Percentiles rank a stretch among this genome's conserved stretches.
These are phyloP conservation scores for Tenthredo distinguenda DNA, from an alignment of 2,888 invertebrate species.

Conservation along the genomic window DNA sequence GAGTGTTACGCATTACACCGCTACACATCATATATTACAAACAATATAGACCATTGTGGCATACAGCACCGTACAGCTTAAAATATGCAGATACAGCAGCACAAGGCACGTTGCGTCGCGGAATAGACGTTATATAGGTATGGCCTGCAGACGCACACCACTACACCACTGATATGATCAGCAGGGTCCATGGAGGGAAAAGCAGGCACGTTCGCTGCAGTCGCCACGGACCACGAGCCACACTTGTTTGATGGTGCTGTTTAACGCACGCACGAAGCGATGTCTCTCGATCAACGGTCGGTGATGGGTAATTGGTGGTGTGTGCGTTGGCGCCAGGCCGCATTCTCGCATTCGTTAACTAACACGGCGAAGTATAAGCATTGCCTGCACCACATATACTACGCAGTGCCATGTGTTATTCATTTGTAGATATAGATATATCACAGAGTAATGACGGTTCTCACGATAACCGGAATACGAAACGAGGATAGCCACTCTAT, in stretches of 20 bases:
- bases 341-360: constrained; percentile 76
- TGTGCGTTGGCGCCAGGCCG: constrained; percentile 75
- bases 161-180: neutral
- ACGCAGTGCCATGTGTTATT: constrained; percentile 35
- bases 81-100: neutral
- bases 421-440: constrained; percentile 37
- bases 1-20: neutral
- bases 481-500: constrained; percentile 37
- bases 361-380: constrained; percentile 53
- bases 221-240: constrained; percentile 51
- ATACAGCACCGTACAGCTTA: neutral
- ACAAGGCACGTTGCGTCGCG: neutral
- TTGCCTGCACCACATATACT: neutral
- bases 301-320: constrained; percentile 49
- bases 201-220: constrained; percentile 28
- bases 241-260: constrained; percentile 46
- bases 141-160: constrained; percentile 23
- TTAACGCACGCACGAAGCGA: constrained; percentile 42
- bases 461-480: constrained; percentile 49
- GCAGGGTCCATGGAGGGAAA: constrained; percentile 6
- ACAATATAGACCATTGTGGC: neutral
- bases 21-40: neutral
- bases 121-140: constrained; percentile 15
- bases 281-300: constrained; percentile 28
- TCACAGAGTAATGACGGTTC: constrained; percentile 24